Conservation (phyloP, 1,140 invertebrate species). For the Eurosta solidaginis region DNA sequence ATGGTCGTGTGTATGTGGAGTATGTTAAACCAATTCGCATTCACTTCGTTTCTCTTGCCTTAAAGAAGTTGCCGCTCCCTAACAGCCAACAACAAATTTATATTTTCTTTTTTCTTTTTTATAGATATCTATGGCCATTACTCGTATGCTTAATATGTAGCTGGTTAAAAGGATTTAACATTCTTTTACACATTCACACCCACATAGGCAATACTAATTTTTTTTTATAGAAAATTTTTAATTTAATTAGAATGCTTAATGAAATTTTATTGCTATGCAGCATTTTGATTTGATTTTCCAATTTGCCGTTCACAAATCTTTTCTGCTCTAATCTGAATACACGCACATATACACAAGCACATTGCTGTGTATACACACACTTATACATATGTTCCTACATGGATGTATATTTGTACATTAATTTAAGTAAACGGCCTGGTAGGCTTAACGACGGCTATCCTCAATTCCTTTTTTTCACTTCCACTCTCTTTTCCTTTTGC, state of each 20-base stretch:
- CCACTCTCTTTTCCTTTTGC: not conserved
- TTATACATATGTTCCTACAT: not conserved
- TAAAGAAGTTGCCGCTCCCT: slow-evolving; percentile 8
- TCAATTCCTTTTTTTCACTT: too few relatives aligned
- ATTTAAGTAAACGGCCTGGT: slow-evolving; percentile 8
- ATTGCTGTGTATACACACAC: not conserved
- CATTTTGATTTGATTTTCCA: not conserved
- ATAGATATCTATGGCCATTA: not conserved
- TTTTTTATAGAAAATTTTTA: not conserved
- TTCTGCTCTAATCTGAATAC: not conserved
- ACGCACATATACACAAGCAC: not conserved
- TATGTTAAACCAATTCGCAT: not conserved
- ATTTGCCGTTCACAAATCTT: not conserved
- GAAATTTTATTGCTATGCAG: not conserved
- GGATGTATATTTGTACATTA: not conserved
- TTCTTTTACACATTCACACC: not conserved
- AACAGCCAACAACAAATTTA: slow-evolving; percentile 7
- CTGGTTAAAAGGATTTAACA: not conserved
- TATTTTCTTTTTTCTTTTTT: too few relatives aligned
- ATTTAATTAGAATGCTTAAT: slow-evolving; percentile 13
- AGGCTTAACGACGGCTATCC: not conserved
- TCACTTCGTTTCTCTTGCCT: not conserved
- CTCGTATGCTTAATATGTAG: not conserved
- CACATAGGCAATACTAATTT: not conserved
- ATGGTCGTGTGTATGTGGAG: not conserved